These are phyloP conservation scores for Phrynosoma blainvillii DNA, from an alignment of 2,113 vertebrate genomes.

Conservation along the genomic window DNA sequence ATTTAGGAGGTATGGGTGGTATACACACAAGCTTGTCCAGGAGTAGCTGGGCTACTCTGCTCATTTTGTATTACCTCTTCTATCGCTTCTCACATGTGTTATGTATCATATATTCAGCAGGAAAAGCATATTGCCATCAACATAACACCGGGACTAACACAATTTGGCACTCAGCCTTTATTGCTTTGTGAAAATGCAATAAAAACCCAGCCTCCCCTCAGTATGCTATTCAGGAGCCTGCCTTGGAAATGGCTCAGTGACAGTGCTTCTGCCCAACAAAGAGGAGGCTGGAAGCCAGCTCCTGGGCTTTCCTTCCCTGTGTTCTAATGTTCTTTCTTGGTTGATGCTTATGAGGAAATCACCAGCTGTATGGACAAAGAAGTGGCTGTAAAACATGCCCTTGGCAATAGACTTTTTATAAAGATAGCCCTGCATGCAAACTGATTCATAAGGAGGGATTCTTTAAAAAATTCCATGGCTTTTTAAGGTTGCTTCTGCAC, in stretches of 20 bases:
- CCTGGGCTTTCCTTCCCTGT: neutral
- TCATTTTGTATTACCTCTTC: neutral
- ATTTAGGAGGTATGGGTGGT: neutral
- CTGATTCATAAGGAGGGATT: neutral
- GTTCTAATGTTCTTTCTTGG: neutral
- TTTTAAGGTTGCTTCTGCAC: neutral
- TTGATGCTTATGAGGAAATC: neutral
- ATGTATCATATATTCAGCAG: neutral
- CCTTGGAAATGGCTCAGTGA: neutral
- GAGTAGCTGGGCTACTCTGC: neutral
- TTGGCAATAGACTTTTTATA: neutral
- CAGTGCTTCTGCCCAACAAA: neutral
- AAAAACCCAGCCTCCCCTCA: neutral
- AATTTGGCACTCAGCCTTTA: neutral
- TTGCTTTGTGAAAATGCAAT: neutral
- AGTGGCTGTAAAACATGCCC: neutral
- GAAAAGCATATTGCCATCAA: neutral
- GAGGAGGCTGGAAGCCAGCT: neutral
- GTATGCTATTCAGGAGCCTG: neutral
- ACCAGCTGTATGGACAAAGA: neutral
- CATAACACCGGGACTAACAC: neutral
- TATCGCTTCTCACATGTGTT: neutral
- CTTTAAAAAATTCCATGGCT: neutral
- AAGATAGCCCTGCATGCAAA: neutral
- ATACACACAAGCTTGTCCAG: neutral